Percentiles rank a stretch among this genome's conserved stretches.
Conservation (phyloP, 2,113 vertebrate genomes). For the Sapajus apella region DNA sequence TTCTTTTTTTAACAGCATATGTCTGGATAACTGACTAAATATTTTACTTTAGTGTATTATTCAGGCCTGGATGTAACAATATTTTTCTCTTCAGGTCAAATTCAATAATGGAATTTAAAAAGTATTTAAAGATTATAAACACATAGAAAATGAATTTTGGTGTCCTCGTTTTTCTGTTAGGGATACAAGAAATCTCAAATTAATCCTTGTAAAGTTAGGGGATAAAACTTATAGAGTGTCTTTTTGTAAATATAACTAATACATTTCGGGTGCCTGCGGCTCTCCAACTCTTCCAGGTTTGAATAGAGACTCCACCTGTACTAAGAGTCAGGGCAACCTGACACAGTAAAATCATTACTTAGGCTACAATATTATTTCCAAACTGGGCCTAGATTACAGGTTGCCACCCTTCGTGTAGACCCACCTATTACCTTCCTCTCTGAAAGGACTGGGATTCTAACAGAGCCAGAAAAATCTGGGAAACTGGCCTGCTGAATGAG, state of each 20-base stretch:
- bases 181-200: neutral
- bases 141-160: neutral
- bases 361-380: neutral
- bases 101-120: neutral
- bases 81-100: conserved; percentile 26
- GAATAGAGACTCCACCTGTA: neutral
- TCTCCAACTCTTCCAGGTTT: neutral
- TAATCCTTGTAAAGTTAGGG: neutral
- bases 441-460: neutral
- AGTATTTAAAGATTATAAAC: conserved; percentile 16
- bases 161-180: neutral
- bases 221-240: neutral
- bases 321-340: neutral
- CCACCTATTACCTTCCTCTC: neutral
- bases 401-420: neutral
- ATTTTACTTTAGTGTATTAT: neutral
- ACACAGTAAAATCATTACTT: neutral
- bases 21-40: neutral
- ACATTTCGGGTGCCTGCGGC: neutral
- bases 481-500: neutral
- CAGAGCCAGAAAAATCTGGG: neutral
- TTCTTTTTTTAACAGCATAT: neutral
- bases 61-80: neutral
- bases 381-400: neutral
- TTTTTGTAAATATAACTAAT: neutral